Base-by-base conservation (phyloP, 2,888 invertebrate genomes). In the Punctoribates punctum region DNA sequence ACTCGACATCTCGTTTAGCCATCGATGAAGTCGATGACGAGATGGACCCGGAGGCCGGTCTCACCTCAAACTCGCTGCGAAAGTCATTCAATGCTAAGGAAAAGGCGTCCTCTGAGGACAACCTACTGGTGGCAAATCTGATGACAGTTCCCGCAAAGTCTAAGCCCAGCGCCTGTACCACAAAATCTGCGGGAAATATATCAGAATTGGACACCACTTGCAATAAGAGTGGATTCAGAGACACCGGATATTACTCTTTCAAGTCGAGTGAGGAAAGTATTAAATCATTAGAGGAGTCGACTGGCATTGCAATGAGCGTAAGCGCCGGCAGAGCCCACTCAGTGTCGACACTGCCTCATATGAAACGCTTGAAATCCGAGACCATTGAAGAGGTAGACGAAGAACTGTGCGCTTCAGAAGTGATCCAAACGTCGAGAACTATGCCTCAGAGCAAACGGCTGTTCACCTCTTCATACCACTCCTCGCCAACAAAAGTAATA, bases 241-340 rank as follows among this genome's bases (percentile, higher is more conserved):
- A 80, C 75, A 80, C 80, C 42, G 80, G 80, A 48, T 80, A 80
- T 74, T 80, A 80, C 77, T 79, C 79, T 29, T 80, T 80, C 67
- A 79, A 79, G 38, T 79, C 79, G 20, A 79, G 79, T 15, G 80
- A 80, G 77, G 80, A 80, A 60, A 80, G 80, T 73, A 77, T 80
- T 60, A 74, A 78, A 29, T 78, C 78, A 74, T 75, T 79, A 20
- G 79, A 79, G 73, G 79, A 79, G 51, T 78, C 78, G 15, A 51
- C 1, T 42, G 42, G 11, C 42, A 9, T 8, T 42, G 6, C 42
- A 6, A 34, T 34, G 1, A 42, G 51, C n/a, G 76, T 77, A 20
- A 74, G 73, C 51, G 77, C 79, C 15, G 75, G 8, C 9, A 13
- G 65, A 29, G 17, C 65, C 1, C n/a, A 27, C 15, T 65, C 65